These are phyloP conservation scores for Panagrolaimus sp. DNA, from an alignment of 1,140 invertebrate genomes.

Conservation along the genomic window DNA sequence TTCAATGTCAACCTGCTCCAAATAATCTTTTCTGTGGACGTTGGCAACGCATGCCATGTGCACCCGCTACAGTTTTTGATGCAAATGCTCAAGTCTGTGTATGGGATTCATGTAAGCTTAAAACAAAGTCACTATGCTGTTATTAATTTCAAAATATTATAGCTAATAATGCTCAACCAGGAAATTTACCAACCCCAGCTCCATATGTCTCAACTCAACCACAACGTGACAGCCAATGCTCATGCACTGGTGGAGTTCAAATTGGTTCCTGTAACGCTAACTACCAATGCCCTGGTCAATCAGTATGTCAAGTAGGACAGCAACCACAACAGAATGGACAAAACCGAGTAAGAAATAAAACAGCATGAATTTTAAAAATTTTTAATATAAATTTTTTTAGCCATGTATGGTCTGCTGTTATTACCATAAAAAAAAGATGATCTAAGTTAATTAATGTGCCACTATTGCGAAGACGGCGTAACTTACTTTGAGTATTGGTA, in stretches of 20 bases:
- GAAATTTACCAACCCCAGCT: conserved; percentile 38
- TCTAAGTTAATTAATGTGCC: background rate
- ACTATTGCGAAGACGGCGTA: too few species aligned
- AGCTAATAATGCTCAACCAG: conserved; percentile 25
- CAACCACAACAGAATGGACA: conserved; percentile 26
- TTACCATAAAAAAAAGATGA: conserved; percentile 40
- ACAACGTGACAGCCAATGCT: conserved; percentile 27
- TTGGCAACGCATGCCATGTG: conserved; percentile 58
- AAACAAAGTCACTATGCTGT: too few species aligned
- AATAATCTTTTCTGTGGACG: conserved; percentile 57
- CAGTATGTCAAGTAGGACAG: conserved; percentile 50
- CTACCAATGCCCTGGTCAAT: conserved; percentile 54
- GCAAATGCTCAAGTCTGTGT: conserved; percentile 50
- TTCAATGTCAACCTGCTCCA: conserved; percentile 55
- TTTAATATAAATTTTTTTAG: conserved; percentile 15
- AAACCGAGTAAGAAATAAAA: conserved; percentile 6
- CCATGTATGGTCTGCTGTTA: conserved; percentile 48
- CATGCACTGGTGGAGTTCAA: conserved; percentile 50
- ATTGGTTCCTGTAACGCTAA: conserved; percentile 52
- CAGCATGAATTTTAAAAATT: background rate
- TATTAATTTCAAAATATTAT: background rate
- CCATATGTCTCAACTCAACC: conserved; percentile 30
- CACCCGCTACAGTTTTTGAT: conserved; percentile 52
- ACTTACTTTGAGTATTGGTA: too few species aligned
- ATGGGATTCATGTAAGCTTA: conserved; percentile 41